Base-by-base conservation (phyloP, 1,140 invertebrate species). In the Trichomalopsis sarcophagae region DNA sequence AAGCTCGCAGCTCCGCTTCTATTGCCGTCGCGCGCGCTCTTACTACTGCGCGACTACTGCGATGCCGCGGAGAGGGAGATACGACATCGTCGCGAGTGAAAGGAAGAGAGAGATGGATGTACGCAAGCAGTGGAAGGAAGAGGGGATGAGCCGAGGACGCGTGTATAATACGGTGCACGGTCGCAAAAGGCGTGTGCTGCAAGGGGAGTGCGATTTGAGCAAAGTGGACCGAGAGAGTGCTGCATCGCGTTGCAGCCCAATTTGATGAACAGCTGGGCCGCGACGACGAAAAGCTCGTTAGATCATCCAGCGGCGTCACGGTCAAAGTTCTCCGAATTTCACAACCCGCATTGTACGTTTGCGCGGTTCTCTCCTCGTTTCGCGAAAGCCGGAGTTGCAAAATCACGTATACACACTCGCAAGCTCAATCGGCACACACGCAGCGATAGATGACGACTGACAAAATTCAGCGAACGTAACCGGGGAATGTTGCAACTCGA, bases 1-100 rank as follows among this genome's bases (percentile, higher is more conserved):
- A 68, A 76, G 84, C 78, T 62, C 55, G 55, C 27, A 82, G 76
- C 69, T 76, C 50, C 76, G 69, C 76, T 47, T 77, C 78, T 68
- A 81, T 69, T 17, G 78, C n/a, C 78, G 62, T 81, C 23, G 66
- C 10, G 55, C 68, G 68, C 68, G 68, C 23, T 13, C 10, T 30
- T 30, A 66, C 62, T 66, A 66, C 62, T 66, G 66, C 50, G 47
- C 4, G 13, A n/a, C 5, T 62, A 62, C 21, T n/a, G 55, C 55
- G 33, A 36, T 62, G 55, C 62, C 7, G 55, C 66, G 21, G 75
- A 82, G 76, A 62, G 81, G 79, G 55, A 62, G 44, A 73, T 23
- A 5, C 30, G 55, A 81, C 82, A 79, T 74, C 74, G 86, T 77
- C 4, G 73, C 71, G 27, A 78, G 33, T 84, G 76, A n/a, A 23